Base-by-base conservation (phyloP, 1,140 invertebrate species). In the Zaprionus inermis region DNA sequence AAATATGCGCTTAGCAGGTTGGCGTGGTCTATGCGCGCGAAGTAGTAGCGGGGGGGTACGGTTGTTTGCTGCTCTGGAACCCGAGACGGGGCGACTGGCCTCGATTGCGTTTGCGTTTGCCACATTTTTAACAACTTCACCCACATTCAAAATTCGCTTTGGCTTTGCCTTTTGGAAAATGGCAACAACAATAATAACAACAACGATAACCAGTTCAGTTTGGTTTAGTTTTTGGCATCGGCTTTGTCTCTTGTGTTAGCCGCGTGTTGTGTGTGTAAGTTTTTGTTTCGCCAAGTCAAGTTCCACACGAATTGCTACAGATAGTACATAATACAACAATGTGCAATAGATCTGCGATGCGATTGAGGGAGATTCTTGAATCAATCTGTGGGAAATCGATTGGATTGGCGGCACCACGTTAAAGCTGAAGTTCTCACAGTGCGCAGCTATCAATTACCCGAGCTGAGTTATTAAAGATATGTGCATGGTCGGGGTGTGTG, bases 71-170 rank as follows among this genome's bases (percentile, higher is more conserved):
- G 65, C 59, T 78, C 64, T 78, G 52, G 65, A 63, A 57, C 54
- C 67, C 51, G 57, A 61, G 57, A 46, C 49, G 58, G 41, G 66
- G 41, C 54, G 41, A 63, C 54, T 83, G 83, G 86, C 83, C 83
- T 86, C 84, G 83, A 86, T 88, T 86, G 64, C 79, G 73, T 78
- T 66, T 51, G 52, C 58, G 76, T 86, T 86, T 88, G 83, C 83
- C 79, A 88, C 83, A 79, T 82, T 86, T 79, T 83, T 80, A 88
- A 86, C 83, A 86, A 88, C 83, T 86, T 86, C 83, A 86, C 83
- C 83, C 83, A 86, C 83, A 86, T 86, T 86, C 83, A 88, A 86
- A 86, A 86, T 86, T 86, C 79, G 83, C 81, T 86, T 86, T 86
- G 84, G 83, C 83, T 84, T 84, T 80, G 70, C 77, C 78, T 70